These are phyloP conservation scores for Genyomyrus donnyi DNA, from an alignment of 2,113 vertebrate species.

Conservation along the genomic window DNA sequence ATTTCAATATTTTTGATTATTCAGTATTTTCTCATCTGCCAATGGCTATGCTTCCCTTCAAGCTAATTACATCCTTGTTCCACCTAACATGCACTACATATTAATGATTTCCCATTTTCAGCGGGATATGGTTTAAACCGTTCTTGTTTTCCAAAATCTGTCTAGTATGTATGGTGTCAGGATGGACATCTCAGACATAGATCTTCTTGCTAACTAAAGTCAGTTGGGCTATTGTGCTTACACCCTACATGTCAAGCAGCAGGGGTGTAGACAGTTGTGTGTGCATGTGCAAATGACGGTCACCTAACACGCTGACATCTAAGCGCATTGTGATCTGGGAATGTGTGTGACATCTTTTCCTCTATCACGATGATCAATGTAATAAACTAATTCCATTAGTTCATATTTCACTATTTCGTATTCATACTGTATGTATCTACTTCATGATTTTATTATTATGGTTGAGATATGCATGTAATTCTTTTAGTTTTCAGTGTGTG, in stretches of 20 bases:
- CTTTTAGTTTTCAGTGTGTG: background rate
- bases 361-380: background rate
- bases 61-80: background rate
- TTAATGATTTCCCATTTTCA: background rate
- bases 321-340: background rate
- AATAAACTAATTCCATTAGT: background rate
- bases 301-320: background rate
- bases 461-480: background rate
- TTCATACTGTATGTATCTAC: background rate
- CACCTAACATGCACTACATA: background rate
- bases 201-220: background rate
- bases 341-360: background rate
- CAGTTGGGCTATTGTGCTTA: background rate
- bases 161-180: background rate
- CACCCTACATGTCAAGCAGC: background rate
- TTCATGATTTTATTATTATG: background rate
- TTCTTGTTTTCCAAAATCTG: background rate
- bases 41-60: background rate
- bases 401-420: background rate
- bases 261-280: background rate
- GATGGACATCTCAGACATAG: background rate
- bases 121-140: background rate
- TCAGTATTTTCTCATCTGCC: background rate
- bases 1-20: background rate
- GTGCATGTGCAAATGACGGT: background rate